Evolutionary conservation across 1,140 invertebrate genomes (phyloP), one percentile per base, ranked within the genome.

Genomic region (Lerema accius): DNA sequence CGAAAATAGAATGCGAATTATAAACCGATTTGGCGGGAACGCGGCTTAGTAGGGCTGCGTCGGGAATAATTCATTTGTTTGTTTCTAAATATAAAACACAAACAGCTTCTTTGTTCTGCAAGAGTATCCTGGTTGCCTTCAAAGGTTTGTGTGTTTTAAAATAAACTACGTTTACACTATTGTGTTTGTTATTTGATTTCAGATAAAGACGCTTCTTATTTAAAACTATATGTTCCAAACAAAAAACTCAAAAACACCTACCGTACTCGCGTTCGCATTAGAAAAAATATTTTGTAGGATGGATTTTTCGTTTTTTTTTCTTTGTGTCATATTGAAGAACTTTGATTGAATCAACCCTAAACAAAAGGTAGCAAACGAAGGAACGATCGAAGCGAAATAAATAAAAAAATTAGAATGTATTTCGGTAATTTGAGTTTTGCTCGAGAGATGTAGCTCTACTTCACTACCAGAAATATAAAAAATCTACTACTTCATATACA

Each of bases 1-100:
- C 50, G 28, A 51, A 51, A 53, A 55, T 55, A 55, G 51, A 55
- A 55, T 55, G 39, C 35, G 51, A 55, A 55, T 55, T 55, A 55
- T 55, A 40, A 55, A 28, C 17, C 51, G 35, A 55, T 55, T 55
- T 55, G 51, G 51, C 51, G 17, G 51, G 51, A 55, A 26, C 35
- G 50, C 5, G 15, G n/a, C 4, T 26, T 14, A 28, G 7, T 53
- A 53, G 50, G 50, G 35, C 35, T 53, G 50, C 9, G 28, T 32
- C 28, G 3, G 28, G 28, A 32, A 32, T 32, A 32, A 32, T 32
- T 32, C 28, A 32, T 32, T 32, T 32, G 28, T 32, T 32, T 32
- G 28, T 1, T 4, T 32, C 28, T 32, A 32, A 32, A 32, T 32
- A 32, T 32, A 32, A 32, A 32, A 32, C 4, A 7, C 28, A 32